Base-by-base conservation (phyloP, 2,888 invertebrate genomes). In the Helleia helle region DNA sequence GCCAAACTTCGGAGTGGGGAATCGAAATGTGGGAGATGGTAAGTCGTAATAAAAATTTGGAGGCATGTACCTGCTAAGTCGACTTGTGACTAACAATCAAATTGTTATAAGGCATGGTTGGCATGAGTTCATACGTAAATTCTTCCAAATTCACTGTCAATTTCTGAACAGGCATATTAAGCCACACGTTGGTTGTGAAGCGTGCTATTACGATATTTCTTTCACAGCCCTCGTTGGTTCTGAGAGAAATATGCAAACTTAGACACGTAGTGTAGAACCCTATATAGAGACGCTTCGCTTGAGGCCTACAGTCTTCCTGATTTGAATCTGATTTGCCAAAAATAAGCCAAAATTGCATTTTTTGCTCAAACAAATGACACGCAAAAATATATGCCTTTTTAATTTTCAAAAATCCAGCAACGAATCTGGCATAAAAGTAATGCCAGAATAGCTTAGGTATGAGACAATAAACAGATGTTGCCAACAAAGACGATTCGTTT, bases 141-240 rank as follows among this genome's bases (percentile, higher is more conserved):
- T 77, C 79, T 75, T 62, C 65, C 59, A 58, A 60, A 59, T 65
- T 73, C 71, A 70, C 76, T 75, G 81, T 81, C 81, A 80, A 80
- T 80, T 80, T 57, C 66, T 59, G 64, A 62, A 68, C 65, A 70
- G 66, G 77, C 77, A 63, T 65, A 15, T 30, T n/a, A 12, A 56
- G 79, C 81, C 81, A 70, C 74, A 80, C 77, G 71, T 73, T 72
- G 81, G 81, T 83, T 83, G 81, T 81, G 83, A 83, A 67, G 69
- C 81, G 81, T 80, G 79, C 80, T 81, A 73, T 72, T 75, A 64
- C 61, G 54, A 55, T 65, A 59, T 67, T 62, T 61, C 65, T 70
- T 70, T 66, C 56, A 42, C 49, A 46, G 48, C 40, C 50, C 27
- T 24, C 11, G 4, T 7, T 38, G 52, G 52, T 59, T 62, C 62